Evolutionary conservation across 1,140 invertebrate genomes (phyloP), one percentile per base, ranked within the genome.

Genomic region (Scaptodrosophila lebanonensis): DNA sequence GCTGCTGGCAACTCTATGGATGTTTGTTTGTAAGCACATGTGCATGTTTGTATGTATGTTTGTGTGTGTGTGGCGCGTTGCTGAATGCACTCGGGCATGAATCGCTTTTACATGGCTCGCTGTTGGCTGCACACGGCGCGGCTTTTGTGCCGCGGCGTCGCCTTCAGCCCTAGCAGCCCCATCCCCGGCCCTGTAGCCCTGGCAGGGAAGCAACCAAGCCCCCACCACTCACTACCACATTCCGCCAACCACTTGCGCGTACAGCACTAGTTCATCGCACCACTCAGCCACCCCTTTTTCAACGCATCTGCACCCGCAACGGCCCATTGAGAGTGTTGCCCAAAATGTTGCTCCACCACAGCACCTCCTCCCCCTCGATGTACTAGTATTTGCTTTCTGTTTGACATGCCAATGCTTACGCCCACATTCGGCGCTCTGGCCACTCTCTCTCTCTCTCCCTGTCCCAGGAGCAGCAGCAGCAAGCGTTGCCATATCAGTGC

Each of bases 41-140:
- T 7, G 54, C 15, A 30, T 20, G 18, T 18, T 16, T 38, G 30
- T 32, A 12, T 43, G 54, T 30, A 12, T 15, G 8, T 35, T 16
- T 7, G 16, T n/a, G 3, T 7, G 29, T 22, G 27, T 43, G 35
- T 25, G 15, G 27, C 30, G 29, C 11, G 35, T 17, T 35, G 49
- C 36, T 51, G 57, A 48, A 79, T 72, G 73, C 73, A 77, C 57
- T 73, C 54, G 73, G 73, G 68, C 73, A 79, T 77, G 64, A 79
- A 68, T 68, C 68, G 73, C 73, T 72, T 79, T 72, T 68, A 73
- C 68, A 79, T 79, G 59, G 54, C 44, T 72, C 54, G 73, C 68
- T n/a, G n/a, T n/a, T n/a, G n/a, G n/a, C n/a, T n/a, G n/a, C n/a
- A n/a, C n/a, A n/a, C n/a, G n/a, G n/a, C n/a, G n/a, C n/a, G n/a